phyloP scores from a whole-genome alignment of 2,888 invertebrate species.

The Antheraea yamamai region DNA sequence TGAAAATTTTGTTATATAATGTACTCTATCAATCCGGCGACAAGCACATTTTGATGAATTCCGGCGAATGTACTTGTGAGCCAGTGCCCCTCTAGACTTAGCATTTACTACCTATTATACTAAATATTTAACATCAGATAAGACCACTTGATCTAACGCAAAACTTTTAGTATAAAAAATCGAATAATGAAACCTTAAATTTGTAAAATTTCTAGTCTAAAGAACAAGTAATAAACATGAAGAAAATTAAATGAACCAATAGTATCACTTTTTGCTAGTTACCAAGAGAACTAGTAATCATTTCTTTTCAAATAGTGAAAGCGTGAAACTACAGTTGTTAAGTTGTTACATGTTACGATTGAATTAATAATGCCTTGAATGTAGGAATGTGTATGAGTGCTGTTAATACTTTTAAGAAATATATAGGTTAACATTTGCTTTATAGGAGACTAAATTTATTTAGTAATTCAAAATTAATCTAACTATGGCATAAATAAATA shows the following conservation, averaged over 20 bases:
- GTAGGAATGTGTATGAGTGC: neutral
- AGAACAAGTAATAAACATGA: neutral
- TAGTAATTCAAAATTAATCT: neutral
- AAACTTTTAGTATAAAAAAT: too few species aligned
- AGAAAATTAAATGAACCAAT: neutral
- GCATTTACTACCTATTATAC: too few species aligned
- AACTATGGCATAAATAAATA: neutral
- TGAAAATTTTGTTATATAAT: too few species aligned
- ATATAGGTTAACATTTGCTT: too few species aligned
- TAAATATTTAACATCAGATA: too few species aligned
- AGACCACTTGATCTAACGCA: too few species aligned
- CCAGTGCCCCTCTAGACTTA: too few species aligned
- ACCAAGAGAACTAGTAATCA: constrained; percentile 8
- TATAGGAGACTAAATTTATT: neutral
- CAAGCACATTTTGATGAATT: too few species aligned
- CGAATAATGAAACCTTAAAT: too few species aligned
- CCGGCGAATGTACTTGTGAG: too few species aligned
- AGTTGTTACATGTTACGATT: constrained; percentile 29
- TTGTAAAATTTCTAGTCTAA: neutral
- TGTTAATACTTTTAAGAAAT: neutral
- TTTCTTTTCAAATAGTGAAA: constrained; percentile 20
- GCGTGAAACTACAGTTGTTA: constrained; percentile 22
- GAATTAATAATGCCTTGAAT: constrained; percentile 32
- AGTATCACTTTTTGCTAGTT: neutral
- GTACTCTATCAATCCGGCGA: too few species aligned